phyloP scores from a whole-genome alignment of 2,113 vertebrate species.

The Sminthopsis crassicaudata region DNA sequence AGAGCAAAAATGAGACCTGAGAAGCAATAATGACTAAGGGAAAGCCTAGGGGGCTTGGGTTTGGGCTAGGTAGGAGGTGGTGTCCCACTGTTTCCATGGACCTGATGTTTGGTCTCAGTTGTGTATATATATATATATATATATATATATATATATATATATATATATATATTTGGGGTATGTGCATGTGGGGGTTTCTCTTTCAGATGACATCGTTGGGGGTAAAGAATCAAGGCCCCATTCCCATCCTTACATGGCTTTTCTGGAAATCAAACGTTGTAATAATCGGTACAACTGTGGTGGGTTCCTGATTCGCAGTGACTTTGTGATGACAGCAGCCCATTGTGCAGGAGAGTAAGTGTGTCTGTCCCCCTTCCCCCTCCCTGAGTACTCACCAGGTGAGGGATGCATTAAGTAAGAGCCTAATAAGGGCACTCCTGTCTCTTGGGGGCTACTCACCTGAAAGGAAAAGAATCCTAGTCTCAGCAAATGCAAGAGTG shows the following conservation, averaged over 20 bases:
- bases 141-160: too few relatives aligned
- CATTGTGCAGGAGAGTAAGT: slow-evolving; percentile 71
- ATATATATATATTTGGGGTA: not conserved
- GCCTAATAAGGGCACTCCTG: not conserved
- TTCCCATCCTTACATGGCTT: slow-evolving; percentile 71
- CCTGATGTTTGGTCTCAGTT: not conserved
- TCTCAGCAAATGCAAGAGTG: not conserved
- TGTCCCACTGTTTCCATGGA: not conserved
- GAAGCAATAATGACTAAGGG: not conserved
- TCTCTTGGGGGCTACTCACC: not conserved
- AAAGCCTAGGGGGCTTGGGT: not conserved
- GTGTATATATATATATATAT: not conserved
- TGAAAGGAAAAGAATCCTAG: not conserved
- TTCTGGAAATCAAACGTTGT: not conserved
- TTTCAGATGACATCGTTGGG: slow-evolving; percentile 64
- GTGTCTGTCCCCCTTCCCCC: not conserved
- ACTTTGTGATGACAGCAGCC: slow-evolving; percentile 66
- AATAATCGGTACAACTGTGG: accelerated
- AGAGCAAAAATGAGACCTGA: not conserved
- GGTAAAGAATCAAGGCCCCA: slow-evolving; percentile 68
- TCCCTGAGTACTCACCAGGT: not conserved
- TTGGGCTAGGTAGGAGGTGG: accelerated
- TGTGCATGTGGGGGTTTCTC: not conserved
- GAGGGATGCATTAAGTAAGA: not conserved
- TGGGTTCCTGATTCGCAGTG: slow-evolving; percentile 65